These are phyloP conservation scores for Heliconius sara DNA, from an alignment of 2,888 invertebrate species.

Conservation along the genomic window DNA sequence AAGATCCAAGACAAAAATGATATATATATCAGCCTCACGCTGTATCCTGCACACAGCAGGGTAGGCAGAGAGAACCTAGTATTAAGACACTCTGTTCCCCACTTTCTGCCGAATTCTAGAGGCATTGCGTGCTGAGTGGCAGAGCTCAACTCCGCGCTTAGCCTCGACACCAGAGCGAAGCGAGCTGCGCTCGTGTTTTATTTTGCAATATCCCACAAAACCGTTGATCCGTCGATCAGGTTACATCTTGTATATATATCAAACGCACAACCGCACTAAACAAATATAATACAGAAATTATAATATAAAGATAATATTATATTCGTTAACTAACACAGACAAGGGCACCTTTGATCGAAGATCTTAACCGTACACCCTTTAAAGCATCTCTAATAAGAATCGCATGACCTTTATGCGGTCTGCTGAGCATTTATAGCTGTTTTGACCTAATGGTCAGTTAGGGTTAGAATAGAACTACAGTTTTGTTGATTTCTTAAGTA, in stretches of 20 bases:
- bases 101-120: no score
- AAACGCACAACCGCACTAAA: neutral
- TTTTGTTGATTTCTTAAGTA: neutral
- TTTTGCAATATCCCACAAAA: no score
- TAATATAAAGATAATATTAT: constrained; percentile 5
- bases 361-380: constrained; percentile 24
- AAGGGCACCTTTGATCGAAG: constrained; percentile 12
- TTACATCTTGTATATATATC: neutral
- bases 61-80: no score
- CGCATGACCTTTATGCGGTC: constrained; percentile 36
- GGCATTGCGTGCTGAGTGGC: no score
- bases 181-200: no score
- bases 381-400: constrained; percentile 22
- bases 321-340: neutral
- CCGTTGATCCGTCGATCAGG: neutral
- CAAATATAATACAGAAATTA: neutral
- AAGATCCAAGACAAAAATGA: no score
- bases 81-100: no score
- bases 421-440: constrained; percentile 27
- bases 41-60: no score
- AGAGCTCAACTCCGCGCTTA: no score
- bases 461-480: neutral
- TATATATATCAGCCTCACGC: no score
- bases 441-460: constrained; percentile 3
- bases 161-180: no score